phyloP scores from a whole-genome alignment of 2,113 vertebrate genomes.

The Pelobates fuscus region DNA sequence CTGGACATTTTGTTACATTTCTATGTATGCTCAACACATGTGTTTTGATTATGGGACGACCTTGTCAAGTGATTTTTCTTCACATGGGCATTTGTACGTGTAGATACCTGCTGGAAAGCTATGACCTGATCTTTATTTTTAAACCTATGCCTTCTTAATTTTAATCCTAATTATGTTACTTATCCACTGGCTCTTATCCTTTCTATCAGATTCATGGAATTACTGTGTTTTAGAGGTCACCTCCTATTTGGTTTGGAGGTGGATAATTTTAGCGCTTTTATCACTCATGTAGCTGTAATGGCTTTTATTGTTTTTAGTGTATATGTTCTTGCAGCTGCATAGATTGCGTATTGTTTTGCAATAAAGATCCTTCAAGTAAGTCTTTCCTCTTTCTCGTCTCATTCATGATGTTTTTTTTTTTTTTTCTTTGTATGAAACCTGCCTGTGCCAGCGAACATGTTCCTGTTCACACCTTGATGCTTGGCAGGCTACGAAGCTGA shows the following conservation, averaged over 20 bases:
- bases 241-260: slow-evolving; percentile 13
- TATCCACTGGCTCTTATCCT: neutral
- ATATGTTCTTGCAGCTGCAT: slow-evolving; percentile 1
- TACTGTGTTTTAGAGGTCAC: slow-evolving; percentile 2
- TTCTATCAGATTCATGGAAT: slow-evolving; percentile 6
- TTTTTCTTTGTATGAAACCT: too few relatives aligned
- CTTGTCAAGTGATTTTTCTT: neutral
- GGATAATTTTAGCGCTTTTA: slow-evolving; percentile 24
- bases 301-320: slow-evolving; percentile 31
- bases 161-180: slow-evolving; percentile 26
- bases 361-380: slow-evolving; percentile 24
- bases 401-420: too few relatives aligned
- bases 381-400: too few relatives aligned
- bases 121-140: neutral
- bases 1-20: too few relatives aligned
- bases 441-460: too few relatives aligned
- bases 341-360: slow-evolving; percentile 26
- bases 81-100: neutral
- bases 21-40: neutral
- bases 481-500: too few relatives aligned
- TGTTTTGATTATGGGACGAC: too few relatives aligned
- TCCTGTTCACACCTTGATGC: too few relatives aligned
- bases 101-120: neutral
- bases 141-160: neutral
- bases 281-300: neutral